A percentile compares a stretch with the other conserved stretches of the same genome.
Conservation (phyloP, 2,113 vertebrate genomes). For the Chionis minor region DNA sequence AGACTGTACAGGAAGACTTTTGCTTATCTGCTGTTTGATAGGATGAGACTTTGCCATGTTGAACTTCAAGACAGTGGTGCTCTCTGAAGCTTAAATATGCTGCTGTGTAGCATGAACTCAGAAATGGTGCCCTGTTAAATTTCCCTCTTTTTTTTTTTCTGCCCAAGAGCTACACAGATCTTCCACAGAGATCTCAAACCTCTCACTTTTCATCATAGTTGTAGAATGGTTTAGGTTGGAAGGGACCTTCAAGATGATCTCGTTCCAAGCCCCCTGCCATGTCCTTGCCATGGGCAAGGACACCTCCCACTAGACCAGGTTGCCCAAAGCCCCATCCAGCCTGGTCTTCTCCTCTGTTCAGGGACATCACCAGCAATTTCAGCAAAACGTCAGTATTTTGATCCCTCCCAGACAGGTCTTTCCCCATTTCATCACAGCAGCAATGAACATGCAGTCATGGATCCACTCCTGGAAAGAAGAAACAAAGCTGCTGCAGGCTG, state of each 20-base stretch:
- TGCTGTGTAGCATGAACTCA: not conserved
- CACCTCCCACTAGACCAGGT: too few species aligned
- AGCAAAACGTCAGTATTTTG: not conserved
- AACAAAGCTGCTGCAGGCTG: not conserved
- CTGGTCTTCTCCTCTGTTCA: too few species aligned
- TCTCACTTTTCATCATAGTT: not conserved
- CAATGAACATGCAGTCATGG: accelerated
- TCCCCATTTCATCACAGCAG: not conserved
- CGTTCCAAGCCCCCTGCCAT: too few species aligned
- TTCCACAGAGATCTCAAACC: not conserved
- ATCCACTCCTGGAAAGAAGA: not conserved
- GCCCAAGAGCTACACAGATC: not conserved
- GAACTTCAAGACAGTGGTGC: not conserved
- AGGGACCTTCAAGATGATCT: too few species aligned
- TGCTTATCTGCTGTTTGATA: not conserved
- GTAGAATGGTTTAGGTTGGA: too few species aligned
- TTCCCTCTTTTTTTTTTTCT: not conserved
- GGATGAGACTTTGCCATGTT: not conserved
- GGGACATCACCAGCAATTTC: not conserved
- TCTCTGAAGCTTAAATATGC: not conserved
- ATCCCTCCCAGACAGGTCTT: not conserved
- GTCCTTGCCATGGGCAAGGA: too few species aligned
- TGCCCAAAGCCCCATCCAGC: too few species aligned
- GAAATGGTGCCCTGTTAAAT: not conserved
- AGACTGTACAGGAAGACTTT: not conserved